phyloP scores from a whole-genome alignment of 2,888 invertebrate species.

The Leucophenga maculata region DNA sequence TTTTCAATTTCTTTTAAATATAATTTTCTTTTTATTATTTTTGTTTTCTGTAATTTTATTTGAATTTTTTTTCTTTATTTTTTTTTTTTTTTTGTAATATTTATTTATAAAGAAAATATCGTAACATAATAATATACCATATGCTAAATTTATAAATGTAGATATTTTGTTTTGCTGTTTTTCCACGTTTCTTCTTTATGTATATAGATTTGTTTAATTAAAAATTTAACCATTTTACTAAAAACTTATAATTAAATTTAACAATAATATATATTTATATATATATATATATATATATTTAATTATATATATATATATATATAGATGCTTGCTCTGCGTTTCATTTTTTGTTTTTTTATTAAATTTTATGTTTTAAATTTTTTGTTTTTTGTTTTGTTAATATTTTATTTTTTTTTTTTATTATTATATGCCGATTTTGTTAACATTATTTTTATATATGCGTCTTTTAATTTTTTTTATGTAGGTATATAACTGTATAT shows the following conservation, averaged over 20 bases:
- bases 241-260: conserved; percentile 63
- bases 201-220: conserved; percentile 42
- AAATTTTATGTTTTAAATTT: conserved; percentile 27
- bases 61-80: conserved; percentile 33
- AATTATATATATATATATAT: conserved; percentile 43
- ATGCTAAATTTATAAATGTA: conserved; percentile 57
- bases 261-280: conserved; percentile 53
- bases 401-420: neutral
- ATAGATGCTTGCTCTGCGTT: conserved; percentile 28
- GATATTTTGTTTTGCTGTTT: conserved; percentile 37
- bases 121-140: conserved; percentile 57
- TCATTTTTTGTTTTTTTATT: conserved; percentile 33
- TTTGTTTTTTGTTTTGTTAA: conserved; percentile 19
- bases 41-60: conserved; percentile 43
- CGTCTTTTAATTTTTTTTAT: conserved; percentile 30
- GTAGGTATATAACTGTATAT: conserved; percentile 12
- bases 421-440: neutral
- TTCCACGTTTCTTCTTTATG: conserved; percentile 20
- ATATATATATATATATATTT: conserved; percentile 45
- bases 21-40: conserved; percentile 8
- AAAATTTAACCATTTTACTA: conserved; percentile 63
- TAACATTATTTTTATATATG: conserved; percentile 48
- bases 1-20: conserved; percentile 14
- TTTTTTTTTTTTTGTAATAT: conserved; percentile 33
- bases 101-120: conserved; percentile 52